Base-by-base conservation (phyloP, 2,888 invertebrate species). In the Xiphydria camelus region DNA sequence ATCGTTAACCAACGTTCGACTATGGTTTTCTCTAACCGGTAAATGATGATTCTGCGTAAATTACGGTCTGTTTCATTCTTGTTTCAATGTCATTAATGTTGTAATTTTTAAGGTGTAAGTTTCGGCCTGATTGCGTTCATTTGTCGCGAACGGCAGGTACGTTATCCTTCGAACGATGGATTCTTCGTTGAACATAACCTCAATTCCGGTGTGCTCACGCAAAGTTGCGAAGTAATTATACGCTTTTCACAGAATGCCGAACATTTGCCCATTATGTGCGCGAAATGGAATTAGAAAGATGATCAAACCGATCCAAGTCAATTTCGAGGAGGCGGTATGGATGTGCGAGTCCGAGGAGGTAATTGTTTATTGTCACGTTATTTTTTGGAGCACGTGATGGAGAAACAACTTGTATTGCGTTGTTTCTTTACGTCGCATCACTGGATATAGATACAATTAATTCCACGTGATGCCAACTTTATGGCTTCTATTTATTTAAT, bases 241-340 rank as follows among this genome's bases (percentile, higher is more conserved):
- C n/a, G n/a, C n/a, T 41, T 42, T 46, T 45, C 42, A n/a, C 34
- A 62, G 50, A 42, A 73, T 73, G 72, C 59, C 62, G 33, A 58
- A 61, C 25, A 57, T 60, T 47, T 73, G 73, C 37, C 72, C 73
- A 9, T 21, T 63, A 20, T 73, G 73, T 49, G 47, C 51, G 6
- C 63, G 65, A 49, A 64, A 54, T 43, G 72, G 69, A 5, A n/a
- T 36, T 1, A 60, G 56, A 37, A 60, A 39, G 4, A 63, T 47
- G 45, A 46, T 72, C 10, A 62, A 55, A 39, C 49, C 63, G 9
- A 49, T 61, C 9, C 73, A 72, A 50, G 37, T 73, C 12, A 73
- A 68, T 52, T 40, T 61, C 2, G 42, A 64, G 9, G 73, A 73
- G 45, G 69, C 66, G 12, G 32, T 66, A 12, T 63, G 61, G 59